Evolutionary conservation across 2,888 invertebrate genomes (phyloP).

Genomic region (Pseudeuparius sepicola): DNA sequence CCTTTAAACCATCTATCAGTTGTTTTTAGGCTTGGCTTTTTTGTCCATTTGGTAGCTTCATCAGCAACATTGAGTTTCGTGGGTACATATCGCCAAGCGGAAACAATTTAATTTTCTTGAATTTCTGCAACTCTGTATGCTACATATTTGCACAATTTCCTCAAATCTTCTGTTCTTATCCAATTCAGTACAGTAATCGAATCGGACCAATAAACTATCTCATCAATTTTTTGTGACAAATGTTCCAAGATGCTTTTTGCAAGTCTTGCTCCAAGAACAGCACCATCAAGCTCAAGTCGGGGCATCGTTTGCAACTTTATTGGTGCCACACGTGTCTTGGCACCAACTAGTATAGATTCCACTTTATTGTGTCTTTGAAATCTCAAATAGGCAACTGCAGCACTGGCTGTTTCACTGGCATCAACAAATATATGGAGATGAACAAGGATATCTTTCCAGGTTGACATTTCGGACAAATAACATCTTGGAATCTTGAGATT

Average conservation of each 20-base stretch:
- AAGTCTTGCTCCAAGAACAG: slow-evolving; percentile 19
- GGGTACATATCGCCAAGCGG: too few species aligned
- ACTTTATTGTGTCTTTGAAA: slow-evolving; percentile 1
- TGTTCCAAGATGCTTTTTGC: slow-evolving; percentile 14
- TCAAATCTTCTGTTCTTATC: slow-evolving; percentile 21
- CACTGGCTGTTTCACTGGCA: slow-evolving; percentile 22
- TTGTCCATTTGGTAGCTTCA: too few species aligned
- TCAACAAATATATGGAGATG: slow-evolving; percentile 14
- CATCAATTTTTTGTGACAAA: slow-evolving; percentile 15
- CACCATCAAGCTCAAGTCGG: slow-evolving; percentile 22
- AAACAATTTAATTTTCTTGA: too few species aligned
- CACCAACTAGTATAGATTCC: slow-evolving; percentile 16
- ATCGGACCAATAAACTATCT: slow-evolving; percentile 24
- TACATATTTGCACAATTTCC: slow-evolving; percentile 25
- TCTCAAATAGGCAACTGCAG: slow-evolving; percentile 22
- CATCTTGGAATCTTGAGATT: slow-evolving; percentile 21
- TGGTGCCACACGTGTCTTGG: slow-evolving; percentile 24
- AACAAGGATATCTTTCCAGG: background rate
- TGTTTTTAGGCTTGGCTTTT: too few species aligned
- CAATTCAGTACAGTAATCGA: slow-evolving; percentile 25
- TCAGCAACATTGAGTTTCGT: too few species aligned
- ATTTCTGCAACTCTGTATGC: too few species aligned
- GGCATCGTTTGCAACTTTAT: slow-evolving; percentile 22
- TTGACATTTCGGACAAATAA: slow-evolving; percentile 10
- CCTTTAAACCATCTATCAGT: too few species aligned